Evolutionary conservation across 2,113 vertebrate species (phyloP).

Genomic region (Cololabis saira): DNA sequence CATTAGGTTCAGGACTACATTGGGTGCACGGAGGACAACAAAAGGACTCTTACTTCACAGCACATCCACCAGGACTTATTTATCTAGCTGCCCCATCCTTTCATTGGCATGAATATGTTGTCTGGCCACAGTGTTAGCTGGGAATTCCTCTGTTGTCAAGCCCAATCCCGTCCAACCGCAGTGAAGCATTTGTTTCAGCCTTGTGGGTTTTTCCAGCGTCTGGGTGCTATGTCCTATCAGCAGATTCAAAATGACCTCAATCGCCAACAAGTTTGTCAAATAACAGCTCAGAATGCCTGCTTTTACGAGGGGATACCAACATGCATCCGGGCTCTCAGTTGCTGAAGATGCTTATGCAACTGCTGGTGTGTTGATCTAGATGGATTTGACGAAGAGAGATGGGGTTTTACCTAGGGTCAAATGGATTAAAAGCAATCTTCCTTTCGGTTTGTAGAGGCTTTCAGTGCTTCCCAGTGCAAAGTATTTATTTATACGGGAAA

Average conservation of each 20-base stretch:
- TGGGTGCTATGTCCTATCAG: constrained; percentile 36
- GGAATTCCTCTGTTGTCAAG: constrained; percentile 65
- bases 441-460: constrained; percentile 38
- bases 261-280: constrained; percentile 34
- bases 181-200: constrained; percentile 51
- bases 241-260: constrained; percentile 38
- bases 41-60: constrained; percentile 56
- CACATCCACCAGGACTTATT: constrained; percentile 54
- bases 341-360: constrained; percentile 41
- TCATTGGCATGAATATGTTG: constrained; percentile 61
- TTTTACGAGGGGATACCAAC: constrained; percentile 5
- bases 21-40: constrained; percentile 57
- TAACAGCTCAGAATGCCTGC: constrained; percentile 17
- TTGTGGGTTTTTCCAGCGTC: constrained; percentile 6
- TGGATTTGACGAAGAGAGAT: constrained; percentile 18
- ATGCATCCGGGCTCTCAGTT: constrained; percentile 15
- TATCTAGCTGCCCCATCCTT: constrained; percentile 56
- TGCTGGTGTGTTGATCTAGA: constrained; percentile 26
- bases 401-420: constrained; percentile 31
- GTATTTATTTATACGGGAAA: constrained; percentile 37
- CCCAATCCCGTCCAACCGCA: constrained; percentile 50
- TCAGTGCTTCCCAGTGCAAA: constrained; percentile 58
- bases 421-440: constrained; percentile 42
- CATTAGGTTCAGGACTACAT: constrained; percentile 58
- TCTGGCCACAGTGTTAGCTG: constrained; percentile 42